Conservation (phyloP, 2,888 invertebrate genomes). For the Caenorhabditis imperialis region DNA sequence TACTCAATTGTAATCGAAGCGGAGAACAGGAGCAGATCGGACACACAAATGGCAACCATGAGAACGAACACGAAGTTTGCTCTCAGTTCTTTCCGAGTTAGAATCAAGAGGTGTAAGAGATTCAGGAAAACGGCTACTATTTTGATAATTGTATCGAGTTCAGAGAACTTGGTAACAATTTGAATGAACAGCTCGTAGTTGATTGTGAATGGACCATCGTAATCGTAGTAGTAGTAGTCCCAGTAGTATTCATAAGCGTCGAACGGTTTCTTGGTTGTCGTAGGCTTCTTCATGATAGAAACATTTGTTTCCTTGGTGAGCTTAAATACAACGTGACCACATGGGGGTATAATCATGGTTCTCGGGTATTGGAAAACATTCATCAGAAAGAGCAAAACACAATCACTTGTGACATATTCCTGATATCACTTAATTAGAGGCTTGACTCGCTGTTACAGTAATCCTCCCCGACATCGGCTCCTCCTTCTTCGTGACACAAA, state of each 20-base stretch:
- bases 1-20: not conserved
- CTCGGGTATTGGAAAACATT: too few species aligned
- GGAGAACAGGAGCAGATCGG: not conserved
- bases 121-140: too few species aligned
- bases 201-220: slow-evolving; percentile 2
- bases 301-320: too few species aligned
- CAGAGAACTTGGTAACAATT: not conserved
- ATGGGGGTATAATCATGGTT: too few species aligned
- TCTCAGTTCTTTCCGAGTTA: not conserved
- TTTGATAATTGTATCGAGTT: not conserved
- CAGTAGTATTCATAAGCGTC: not conserved
- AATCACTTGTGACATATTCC: too few species aligned
- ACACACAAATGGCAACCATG: not conserved
- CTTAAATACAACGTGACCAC: too few species aligned
- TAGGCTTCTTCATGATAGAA: too few species aligned
- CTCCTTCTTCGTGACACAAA: too few species aligned
- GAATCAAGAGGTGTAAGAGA: not conserved
- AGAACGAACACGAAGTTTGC: not conserved
- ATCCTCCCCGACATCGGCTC: too few species aligned
- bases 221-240: not conserved
- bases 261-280: not conserved
- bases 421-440: too few species aligned
- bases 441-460: too few species aligned
- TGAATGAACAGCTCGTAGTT: not conserved
- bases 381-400: too few species aligned